Conservation (phyloP, 2,113 vertebrate genomes). For the Chinchilla lanigera region DNA sequence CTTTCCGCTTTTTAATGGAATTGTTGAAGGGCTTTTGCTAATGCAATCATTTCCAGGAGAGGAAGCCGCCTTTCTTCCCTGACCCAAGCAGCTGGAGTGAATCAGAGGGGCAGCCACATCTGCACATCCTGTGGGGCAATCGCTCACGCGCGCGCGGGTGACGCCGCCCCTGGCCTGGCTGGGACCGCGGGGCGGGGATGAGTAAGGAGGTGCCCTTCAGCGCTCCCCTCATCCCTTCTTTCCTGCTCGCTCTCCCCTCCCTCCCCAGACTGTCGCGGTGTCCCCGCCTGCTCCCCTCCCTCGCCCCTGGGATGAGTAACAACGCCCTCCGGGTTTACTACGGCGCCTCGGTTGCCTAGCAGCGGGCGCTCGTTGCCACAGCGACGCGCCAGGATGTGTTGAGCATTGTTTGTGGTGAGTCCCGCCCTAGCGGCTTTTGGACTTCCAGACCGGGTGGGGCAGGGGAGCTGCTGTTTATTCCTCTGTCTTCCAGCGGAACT, state of each 20-base stretch:
- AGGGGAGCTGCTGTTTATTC: not conserved
- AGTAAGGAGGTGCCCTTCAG: not conserved
- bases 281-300: not conserved
- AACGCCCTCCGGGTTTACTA: constrained; percentile 39
- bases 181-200: not conserved
- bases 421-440: not conserved
- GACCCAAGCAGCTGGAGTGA: constrained; percentile 58
- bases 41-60: constrained; percentile 74
- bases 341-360: constrained; percentile 55
- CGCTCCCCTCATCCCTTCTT: not conserved
- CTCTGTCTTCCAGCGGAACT: not conserved
- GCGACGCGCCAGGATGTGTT: not conserved
- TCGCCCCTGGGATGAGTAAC: not conserved
- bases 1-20: constrained; percentile 65
- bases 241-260: not conserved
- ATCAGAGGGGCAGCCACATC: constrained; percentile 64
- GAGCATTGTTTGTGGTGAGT: constrained; percentile 2
- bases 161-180: accelerated
- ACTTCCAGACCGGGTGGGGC: not conserved
- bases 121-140: constrained; percentile 74
- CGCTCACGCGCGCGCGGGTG: constrained; percentile 47
- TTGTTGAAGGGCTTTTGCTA: constrained; percentile 68
- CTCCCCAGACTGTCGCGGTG: accelerated
- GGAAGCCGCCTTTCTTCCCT: constrained; percentile 64
- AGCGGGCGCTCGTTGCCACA: constrained; percentile 55